Percentiles rank a stretch among this genome's conserved stretches.
Evolutionary conservation across 2,797 vertebrate genomes (phyloP).

Genomic region (Hephaestus fuliginosus): DNA sequence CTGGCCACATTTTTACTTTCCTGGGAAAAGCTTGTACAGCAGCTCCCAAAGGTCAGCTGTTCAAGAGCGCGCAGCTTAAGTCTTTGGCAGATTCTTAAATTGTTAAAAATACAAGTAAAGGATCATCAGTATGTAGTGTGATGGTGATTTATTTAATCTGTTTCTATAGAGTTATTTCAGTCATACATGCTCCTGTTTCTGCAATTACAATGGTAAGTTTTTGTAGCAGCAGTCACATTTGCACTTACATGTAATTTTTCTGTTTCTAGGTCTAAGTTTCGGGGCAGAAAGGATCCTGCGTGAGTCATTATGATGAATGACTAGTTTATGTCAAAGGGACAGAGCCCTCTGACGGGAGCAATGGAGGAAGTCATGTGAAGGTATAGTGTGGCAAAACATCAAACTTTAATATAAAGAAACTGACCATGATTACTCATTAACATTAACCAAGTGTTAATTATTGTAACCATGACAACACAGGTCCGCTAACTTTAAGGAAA

Average conservation of each 20-base stretch:
- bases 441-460: no score
- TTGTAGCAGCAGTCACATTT: background rate
- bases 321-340: no score
- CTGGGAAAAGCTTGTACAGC: background rate
- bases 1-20: background rate
- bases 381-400: no score
- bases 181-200: background rate
- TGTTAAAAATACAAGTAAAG: background rate
- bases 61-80: background rate
- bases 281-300: no score
- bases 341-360: no score
- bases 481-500: background rate
- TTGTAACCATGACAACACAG: background rate
- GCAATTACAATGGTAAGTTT: background rate
- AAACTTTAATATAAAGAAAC: no score
- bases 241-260: no score
- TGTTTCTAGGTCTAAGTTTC: no score
- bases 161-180: background rate
- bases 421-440: no score
- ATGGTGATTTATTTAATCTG: background rate
- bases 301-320: no score
- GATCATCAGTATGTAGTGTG: background rate
- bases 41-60: conserved; percentile 7
- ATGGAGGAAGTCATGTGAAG: no score
- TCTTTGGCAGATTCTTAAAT: background rate